A percentile compares a stretch with the other conserved stretches of the same genome.
These are phyloP conservation scores for Hemiscyllium ocellatum DNA, from an alignment of 2,113 vertebrate genomes.

Conservation along the genomic window DNA sequence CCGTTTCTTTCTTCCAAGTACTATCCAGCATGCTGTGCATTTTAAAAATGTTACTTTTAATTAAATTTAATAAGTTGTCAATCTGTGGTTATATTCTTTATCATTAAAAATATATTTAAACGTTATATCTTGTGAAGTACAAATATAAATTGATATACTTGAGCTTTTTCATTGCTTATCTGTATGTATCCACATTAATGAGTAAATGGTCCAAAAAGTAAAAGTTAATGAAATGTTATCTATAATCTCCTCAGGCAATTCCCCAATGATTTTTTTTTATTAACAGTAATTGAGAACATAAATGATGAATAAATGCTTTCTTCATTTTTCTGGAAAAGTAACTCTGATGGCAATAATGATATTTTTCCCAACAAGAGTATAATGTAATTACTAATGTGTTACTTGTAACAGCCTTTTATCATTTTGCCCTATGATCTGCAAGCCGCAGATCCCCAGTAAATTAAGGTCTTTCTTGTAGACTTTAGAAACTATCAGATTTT, in stretches of 20 bases:
- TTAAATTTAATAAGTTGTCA: background rate
- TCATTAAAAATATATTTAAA: background rate
- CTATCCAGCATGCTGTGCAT: background rate
- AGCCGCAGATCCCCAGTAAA: background rate
- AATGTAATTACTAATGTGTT: background rate
- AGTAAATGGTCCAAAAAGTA: background rate
- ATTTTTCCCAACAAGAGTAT: background rate
- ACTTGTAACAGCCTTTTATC: background rate
- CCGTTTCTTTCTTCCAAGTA: background rate
- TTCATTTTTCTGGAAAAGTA: slow-evolving; percentile 19
- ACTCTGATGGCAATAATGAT: background rate
- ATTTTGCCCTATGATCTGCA: background rate
- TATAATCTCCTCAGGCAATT: background rate
- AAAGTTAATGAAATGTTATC: background rate
- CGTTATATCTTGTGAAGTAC: background rate
- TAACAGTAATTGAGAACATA: background rate
- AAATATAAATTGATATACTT: background rate
- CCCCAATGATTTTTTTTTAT: background rate
- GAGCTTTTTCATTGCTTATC: background rate
- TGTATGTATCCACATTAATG: background rate
- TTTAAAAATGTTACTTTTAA: background rate
- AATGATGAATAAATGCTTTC: background rate
- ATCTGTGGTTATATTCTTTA: background rate
- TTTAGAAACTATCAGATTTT: background rate
- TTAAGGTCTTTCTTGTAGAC: background rate